Evolutionary conservation across 1,140 invertebrate genomes (phyloP).

Genomic region (Polypedilum pembai): DNA sequence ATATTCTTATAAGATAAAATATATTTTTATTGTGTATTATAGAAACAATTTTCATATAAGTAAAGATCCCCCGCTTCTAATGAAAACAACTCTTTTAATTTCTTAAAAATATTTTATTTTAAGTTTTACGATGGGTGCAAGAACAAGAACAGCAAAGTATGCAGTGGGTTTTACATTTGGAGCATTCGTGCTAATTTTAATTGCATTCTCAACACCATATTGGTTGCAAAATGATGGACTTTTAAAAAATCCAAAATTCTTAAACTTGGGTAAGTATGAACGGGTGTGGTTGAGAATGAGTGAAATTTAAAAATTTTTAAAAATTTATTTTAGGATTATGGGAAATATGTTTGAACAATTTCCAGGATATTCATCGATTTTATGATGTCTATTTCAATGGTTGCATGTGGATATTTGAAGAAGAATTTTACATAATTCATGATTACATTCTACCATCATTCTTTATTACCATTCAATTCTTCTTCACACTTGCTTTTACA

Average conservation of each 20-base stretch:
- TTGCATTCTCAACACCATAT: conserved; percentile 85
- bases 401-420: conserved; percentile 90
- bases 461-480: conserved; percentile 87
- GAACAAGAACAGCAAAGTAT: conserved; percentile 60
- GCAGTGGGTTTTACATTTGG: conserved; percentile 58
- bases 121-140: conserved; percentile 44
- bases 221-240: conserved; percentile 86
- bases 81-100: background rate
- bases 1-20: too few relatives aligned
- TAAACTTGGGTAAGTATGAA: conserved; percentile 61
- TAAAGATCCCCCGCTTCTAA: too few relatives aligned
- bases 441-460: conserved; percentile 77
- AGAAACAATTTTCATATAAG: too few relatives aligned
- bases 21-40: too few relatives aligned
- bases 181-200: conserved; percentile 67
- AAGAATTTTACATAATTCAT: conserved; percentile 85
- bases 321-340: conserved; percentile 65
- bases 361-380: conserved; percentile 70
- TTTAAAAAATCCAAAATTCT: conserved; percentile 68
- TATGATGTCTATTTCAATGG: conserved; percentile 70
- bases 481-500: conserved; percentile 79
- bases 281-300: conserved; percentile 24
- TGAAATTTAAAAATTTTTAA: conserved; percentile 32
- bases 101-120: conserved; percentile 7
- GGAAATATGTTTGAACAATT: conserved; percentile 82